Evolutionary conservation across 2,797 vertebrate genomes (phyloP).

Genomic region (Dallia pectoralis): DNA sequence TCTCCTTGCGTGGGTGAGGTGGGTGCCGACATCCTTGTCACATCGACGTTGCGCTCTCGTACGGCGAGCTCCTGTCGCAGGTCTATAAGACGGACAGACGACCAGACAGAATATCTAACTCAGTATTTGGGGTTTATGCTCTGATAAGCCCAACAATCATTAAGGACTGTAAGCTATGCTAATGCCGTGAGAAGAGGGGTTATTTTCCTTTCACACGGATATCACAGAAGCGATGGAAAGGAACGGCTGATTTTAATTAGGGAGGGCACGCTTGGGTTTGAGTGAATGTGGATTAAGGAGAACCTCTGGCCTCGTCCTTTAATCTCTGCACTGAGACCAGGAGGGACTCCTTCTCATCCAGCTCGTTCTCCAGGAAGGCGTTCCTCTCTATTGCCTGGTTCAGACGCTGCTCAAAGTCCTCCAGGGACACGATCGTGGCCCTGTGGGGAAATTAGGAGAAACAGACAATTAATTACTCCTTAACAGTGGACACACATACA

Average conservation of each 20-base stretch:
- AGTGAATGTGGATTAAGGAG: slow-evolving; percentile 12
- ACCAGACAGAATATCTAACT: background rate
- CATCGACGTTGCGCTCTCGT: slow-evolving; percentile 87
- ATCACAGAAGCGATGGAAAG: background rate
- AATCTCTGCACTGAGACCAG: slow-evolving; percentile 93
- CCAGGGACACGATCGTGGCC: slow-evolving; percentile 93
- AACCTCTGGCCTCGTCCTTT: slow-evolving; percentile 97
- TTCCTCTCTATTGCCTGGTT: slow-evolving; percentile 98
- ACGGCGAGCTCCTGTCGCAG: slow-evolving; percentile 93
- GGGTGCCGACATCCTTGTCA: slow-evolving; percentile 86
- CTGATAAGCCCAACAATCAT: background rate
- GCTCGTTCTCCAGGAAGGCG: slow-evolving; percentile 95
- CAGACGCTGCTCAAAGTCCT: slow-evolving; percentile 96
- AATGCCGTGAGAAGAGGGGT: slow-evolving; percentile 2
- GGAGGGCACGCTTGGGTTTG: background rate
- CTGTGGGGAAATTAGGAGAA: slow-evolving; percentile 61
- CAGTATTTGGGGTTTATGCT: background rate
- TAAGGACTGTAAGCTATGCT: background rate
- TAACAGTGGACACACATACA: too few species aligned
- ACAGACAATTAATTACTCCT: background rate
- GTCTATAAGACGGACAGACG: slow-evolving; percentile 66
- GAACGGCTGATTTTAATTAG: slow-evolving; percentile 10
- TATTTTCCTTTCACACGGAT: slow-evolving; percentile 4
- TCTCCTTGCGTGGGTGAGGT: slow-evolving; percentile 90
- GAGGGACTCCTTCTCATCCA: slow-evolving; percentile 96